phyloP scores from a whole-genome alignment of 2,797 vertebrate genomes.

The Parauchenoglanis punctatus region DNA sequence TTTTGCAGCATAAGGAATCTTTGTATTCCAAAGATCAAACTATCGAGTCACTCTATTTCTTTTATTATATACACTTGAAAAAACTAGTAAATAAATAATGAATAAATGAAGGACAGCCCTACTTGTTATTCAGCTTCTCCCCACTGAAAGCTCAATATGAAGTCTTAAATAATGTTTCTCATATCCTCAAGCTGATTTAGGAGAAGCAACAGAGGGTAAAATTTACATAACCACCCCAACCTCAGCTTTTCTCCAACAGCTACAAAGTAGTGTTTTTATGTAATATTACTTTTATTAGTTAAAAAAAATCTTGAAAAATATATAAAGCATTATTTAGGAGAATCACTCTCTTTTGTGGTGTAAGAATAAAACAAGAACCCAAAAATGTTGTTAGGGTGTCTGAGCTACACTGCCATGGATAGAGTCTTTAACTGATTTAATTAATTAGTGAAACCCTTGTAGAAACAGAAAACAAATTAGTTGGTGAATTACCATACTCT shows the following conservation, averaged over 20 bases:
- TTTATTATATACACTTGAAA: not conserved
- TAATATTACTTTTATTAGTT: not conserved
- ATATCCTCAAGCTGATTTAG: constrained; percentile 3
- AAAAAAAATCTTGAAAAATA: not conserved
- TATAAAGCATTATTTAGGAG: not conserved
- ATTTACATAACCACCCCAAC: not conserved
- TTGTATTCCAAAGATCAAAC: not conserved
- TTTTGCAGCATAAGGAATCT: not conserved
- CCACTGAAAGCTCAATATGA: not conserved
- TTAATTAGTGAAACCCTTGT: not conserved
- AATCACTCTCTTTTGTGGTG: not conserved
- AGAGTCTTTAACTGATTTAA: not conserved
- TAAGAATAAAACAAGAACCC: not conserved
- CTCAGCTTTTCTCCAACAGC: not conserved
- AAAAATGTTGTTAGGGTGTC: not conserved
- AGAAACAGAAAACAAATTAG: not conserved
- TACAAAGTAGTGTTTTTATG: not conserved
- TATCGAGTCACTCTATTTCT: not conserved
- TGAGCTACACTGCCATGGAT: not conserved
- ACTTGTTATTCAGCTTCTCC: not conserved
- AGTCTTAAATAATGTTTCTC: not conserved
- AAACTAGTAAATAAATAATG: not conserved
- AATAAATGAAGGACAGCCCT: not conserved
- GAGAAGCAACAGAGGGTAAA: not conserved
- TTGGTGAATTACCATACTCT: not conserved